A percentile compares a stretch with the other conserved stretches of the same genome.
phyloP scores from a whole-genome alignment of 2,888 invertebrate species.

The Oscheius myriophilus region DNA sequence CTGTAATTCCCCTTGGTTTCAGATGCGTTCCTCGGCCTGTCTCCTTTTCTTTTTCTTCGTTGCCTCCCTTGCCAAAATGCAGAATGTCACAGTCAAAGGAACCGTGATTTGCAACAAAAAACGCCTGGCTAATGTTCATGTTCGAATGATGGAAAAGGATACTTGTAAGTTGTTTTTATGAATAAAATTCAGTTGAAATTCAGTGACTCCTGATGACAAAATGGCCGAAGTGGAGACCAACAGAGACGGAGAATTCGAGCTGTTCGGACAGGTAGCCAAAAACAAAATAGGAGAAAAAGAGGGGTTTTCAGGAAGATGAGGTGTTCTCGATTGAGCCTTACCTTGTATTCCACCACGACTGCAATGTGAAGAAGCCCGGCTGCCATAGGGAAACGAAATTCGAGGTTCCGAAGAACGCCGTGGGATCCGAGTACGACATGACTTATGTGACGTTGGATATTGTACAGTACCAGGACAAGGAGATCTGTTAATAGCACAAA shows the following conservation, averaged over 20 bases:
- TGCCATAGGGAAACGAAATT: conserved; percentile 33
- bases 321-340: conserved; percentile 19
- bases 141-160: conserved; percentile 52
- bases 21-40: conserved; percentile 14
- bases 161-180: conserved; percentile 41
- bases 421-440: conserved; percentile 49
- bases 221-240: conserved; percentile 47
- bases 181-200: conserved; percentile 1
- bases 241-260: conserved; percentile 52
- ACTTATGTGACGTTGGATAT: conserved; percentile 49
- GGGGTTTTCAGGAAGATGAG: conserved; percentile 39
- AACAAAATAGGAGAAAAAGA: conserved; percentile 53
- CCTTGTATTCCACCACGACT: conserved; percentile 17
- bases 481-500: conserved; percentile 35
- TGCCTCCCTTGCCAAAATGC: conserved; percentile 22
- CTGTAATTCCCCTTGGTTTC: no score
- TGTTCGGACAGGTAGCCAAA: conserved; percentile 48
- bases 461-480: conserved; percentile 43
- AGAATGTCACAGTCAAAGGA: conserved; percentile 56
- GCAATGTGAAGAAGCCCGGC: conserved; percentile 24
- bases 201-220: conserved; percentile 56
- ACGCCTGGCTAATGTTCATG: conserved; percentile 45
- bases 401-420: conserved; percentile 37
- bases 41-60: conserved; percentile 1
- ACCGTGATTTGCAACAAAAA: conserved; percentile 53